A percentile compares a stretch with the other conserved stretches of the same genome.
Evolutionary conservation across 53 echinoderm and acorn worm species (phyloP).

Genomic region (Crossaster papposus): DNA sequence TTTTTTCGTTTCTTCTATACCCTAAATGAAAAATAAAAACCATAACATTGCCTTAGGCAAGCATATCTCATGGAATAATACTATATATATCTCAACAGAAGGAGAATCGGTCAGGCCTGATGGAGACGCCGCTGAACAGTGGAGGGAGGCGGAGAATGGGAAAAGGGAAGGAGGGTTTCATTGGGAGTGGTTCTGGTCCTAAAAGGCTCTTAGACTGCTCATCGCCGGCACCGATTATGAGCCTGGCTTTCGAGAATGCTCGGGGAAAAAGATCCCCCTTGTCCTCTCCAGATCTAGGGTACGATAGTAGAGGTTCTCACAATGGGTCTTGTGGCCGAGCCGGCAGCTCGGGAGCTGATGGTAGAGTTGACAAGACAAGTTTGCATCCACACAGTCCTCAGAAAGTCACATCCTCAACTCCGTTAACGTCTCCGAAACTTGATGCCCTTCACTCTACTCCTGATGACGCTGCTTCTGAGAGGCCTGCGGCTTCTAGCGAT

Average conservation of each 20-base stretch:
- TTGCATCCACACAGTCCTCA: background rate
- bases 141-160: slow-evolving; percentile 32
- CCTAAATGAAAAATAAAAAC: too few species aligned
- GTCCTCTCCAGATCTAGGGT: slow-evolving; percentile 36
- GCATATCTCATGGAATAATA: too few species aligned
- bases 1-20: too few species aligned
- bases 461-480: background rate
- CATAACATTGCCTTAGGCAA: too few species aligned
- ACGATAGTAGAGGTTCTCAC: slow-evolving; percentile 24
- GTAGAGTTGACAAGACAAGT: background rate
- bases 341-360: background rate
- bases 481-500: background rate
- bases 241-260: slow-evolving; percentile 17
- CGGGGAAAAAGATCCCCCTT: background rate
- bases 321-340: background rate
- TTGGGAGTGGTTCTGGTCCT: slow-evolving; percentile 20
- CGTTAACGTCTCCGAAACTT: slow-evolving; percentile 20
- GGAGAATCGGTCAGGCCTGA: slow-evolving; percentile 12
- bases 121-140: slow-evolving; percentile 34
- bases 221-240: slow-evolving; percentile 53
- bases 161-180: background rate
- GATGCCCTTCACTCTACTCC: slow-evolving; percentile 11
- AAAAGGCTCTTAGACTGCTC: slow-evolving; percentile 1
- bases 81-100: too few species aligned
- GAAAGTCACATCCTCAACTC: slow-evolving; percentile 27